Evolutionary conservation across 2,888 invertebrate genomes (phyloP), one percentile per base, ranked within the genome.

Genomic region (Fragum fragum): DNA sequence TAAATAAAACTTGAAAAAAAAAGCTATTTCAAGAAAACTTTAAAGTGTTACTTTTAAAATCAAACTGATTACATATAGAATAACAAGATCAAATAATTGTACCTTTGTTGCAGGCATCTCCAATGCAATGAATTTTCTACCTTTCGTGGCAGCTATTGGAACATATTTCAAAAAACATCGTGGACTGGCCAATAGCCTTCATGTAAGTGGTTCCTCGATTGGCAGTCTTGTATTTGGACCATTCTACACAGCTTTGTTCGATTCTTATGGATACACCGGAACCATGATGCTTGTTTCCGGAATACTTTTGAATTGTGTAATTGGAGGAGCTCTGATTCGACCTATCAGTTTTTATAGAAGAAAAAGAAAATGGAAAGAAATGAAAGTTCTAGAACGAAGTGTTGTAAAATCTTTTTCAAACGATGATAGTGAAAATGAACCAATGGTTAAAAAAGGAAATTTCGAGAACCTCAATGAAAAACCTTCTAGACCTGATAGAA

Each of bases 151-250:
- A 0, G 77, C 72, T 1, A 63, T 86, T 9, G 81, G 75, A 26
- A 70, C 52, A 28, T 86, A 86, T 71, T 86, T 86, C 70, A 57
- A 86, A 32, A 78, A 78, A 32, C 66, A 79, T 14, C 72, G 82
- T 5, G 86, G 79, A 7, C 39, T 86, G 0, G 86, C 86, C 39
- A 80, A 75, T 52, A 72, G 81, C 11, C 29, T 86, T 6, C 61
- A 79, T 1, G 73, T 75, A 16, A 77, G 81, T 26, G 86, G 83
- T 26, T 76, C 81, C 0, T 79, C 74, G 21, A 61, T 81, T 39
- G 86, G 86, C 0, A 76, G 73, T 1, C 73, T 86, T 18, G 68
- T 79, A 9, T 76, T 83, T 61, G 83, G 74, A 7, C 81, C 86
- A 26, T n/a, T 83, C 11, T 52, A 69, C 14, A 69, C 81, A 16